phyloP scores from a whole-genome alignment of 2,797 vertebrate species.

The Neopelma chrysocephalum region DNA sequence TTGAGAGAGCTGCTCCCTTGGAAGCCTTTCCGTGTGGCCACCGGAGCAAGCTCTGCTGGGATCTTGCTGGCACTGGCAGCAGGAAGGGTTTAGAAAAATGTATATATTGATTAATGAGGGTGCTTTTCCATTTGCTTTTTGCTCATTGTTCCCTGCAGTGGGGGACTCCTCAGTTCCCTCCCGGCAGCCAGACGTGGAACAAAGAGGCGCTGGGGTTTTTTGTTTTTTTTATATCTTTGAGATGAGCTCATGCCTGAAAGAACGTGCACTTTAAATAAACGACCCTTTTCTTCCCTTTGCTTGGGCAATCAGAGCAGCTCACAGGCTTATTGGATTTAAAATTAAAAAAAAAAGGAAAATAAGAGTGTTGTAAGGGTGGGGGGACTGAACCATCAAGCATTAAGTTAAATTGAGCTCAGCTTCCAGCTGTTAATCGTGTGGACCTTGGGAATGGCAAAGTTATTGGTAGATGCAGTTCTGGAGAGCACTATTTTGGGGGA shows the following conservation, averaged over 20 bases:
- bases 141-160: slow-evolving; percentile 36
- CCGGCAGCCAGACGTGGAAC: not conserved
- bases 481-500: not conserved
- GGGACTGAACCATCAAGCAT: not conserved
- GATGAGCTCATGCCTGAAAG: slow-evolving; percentile 63
- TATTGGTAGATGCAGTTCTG: not conserved
- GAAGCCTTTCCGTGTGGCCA: not conserved
- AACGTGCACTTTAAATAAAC: slow-evolving; percentile 43
- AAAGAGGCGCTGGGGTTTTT: slow-evolving; percentile 7
- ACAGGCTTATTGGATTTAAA: not conserved
- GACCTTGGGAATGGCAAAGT: not conserved
- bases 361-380: not conserved
- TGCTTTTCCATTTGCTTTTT: not conserved
- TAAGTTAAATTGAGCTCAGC: slow-evolving; percentile 15
- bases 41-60: not conserved
- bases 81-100: not conserved
- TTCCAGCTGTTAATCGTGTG: not conserved
- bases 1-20: not conserved
- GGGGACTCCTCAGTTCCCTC: slow-evolving; percentile 29
- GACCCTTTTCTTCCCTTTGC: not conserved
- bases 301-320: not conserved
- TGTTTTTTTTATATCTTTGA: not conserved
- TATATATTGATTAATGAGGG: slow-evolving; percentile 30
- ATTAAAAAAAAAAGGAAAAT: not conserved
- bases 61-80: not conserved